phyloP scores from a whole-genome alignment of 2,797 vertebrate species.

The Chaenodraco wilsoni region DNA sequence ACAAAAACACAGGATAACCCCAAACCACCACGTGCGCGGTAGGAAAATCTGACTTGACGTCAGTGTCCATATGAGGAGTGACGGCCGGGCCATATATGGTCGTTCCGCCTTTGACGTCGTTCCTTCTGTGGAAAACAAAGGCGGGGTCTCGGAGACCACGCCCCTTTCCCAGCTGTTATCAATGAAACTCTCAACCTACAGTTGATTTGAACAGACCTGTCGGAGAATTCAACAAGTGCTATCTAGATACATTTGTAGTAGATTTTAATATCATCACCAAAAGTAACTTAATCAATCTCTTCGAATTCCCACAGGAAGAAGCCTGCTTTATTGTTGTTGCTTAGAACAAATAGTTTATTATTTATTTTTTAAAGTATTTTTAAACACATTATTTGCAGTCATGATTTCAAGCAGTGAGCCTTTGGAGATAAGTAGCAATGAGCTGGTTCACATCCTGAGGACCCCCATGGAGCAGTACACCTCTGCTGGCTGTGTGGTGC shows the following conservation, averaged over 20 bases:
- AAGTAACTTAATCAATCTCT: background rate
- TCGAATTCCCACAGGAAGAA: background rate
- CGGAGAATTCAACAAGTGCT: slow-evolving; percentile 6
- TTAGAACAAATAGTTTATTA: background rate
- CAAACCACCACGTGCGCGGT: slow-evolving; percentile 68
- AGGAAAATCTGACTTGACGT: slow-evolving; percentile 66
- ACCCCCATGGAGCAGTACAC: slow-evolving; percentile 68
- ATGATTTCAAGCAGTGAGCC: slow-evolving; percentile 71
- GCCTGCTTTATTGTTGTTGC: background rate
- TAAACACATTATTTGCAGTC: slow-evolving; percentile 3
- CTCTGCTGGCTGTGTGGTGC: slow-evolving; percentile 78
- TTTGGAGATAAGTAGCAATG: slow-evolving; percentile 76
- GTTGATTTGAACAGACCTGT: slow-evolving; percentile 13
- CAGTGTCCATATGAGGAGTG: slow-evolving; percentile 76
- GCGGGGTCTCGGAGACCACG: slow-evolving; percentile 49
- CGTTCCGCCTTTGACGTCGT: slow-evolving; percentile 70
- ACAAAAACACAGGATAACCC: slow-evolving; percentile 77
- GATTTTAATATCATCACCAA: background rate
- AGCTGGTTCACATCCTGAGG: slow-evolving; percentile 80
- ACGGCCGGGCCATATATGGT: slow-evolving; percentile 72
- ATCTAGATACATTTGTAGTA: background rate
- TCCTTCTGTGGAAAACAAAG: slow-evolving; percentile 69
- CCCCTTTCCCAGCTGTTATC: slow-evolving; percentile 70
- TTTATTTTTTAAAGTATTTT: slow-evolving; percentile 14
- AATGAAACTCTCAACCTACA: slow-evolving; percentile 64